Evolutionary conservation across 2,888 invertebrate genomes (phyloP).

Genomic region (Gandaritis pyraliata): DNA sequence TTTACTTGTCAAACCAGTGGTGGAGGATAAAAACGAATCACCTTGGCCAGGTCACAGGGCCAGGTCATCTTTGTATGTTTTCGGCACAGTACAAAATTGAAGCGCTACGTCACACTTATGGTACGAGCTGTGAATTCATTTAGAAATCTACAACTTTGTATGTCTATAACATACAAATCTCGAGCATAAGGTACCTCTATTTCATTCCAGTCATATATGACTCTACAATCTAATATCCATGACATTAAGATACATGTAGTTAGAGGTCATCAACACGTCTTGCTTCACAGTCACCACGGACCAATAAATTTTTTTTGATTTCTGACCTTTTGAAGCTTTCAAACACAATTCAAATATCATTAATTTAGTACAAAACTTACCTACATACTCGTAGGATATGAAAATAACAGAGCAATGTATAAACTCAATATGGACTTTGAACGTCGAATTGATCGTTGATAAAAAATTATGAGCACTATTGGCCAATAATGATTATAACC

Average conservation of each 20-base stretch:
- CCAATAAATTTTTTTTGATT: too few species aligned
- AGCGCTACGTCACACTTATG: background rate
- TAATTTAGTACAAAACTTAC: too few species aligned
- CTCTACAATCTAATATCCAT: constrained; percentile 12
- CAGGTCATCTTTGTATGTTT: background rate
- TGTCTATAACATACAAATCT: background rate
- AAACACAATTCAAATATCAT: background rate
- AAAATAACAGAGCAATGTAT: background rate
- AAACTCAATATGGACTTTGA: constrained; percentile 11
- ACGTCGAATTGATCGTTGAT: background rate
- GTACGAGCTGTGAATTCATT: background rate
- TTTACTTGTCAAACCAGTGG: background rate
- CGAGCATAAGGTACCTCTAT: constrained; percentile 1
- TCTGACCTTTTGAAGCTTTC: background rate
- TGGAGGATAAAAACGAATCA: background rate
- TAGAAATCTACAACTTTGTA: background rate
- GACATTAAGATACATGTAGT: constrained; percentile 10
- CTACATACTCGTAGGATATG: background rate
- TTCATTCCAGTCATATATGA: constrained; percentile 16
- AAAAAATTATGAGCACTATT: background rate
- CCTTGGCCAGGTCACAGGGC: constrained; percentile 3
- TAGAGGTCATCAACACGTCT: constrained; percentile 5
- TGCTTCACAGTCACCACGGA: background rate
- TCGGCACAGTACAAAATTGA: background rate
- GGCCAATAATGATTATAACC: constrained; percentile 13